Evolutionary conservation across 1,140 invertebrate species (phyloP).

Genomic region (Microvelia longipes): DNA sequence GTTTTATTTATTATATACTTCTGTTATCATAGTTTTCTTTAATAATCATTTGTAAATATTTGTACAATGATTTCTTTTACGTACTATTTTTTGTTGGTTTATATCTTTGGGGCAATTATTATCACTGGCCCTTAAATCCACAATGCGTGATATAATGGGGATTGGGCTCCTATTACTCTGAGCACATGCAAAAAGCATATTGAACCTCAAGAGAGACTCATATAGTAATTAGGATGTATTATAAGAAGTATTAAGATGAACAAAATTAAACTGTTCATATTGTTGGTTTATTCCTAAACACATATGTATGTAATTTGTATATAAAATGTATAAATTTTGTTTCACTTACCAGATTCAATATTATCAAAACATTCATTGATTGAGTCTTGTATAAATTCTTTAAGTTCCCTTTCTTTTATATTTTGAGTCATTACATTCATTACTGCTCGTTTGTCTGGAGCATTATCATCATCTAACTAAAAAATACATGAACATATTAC

Average conservation of each 20-base stretch:
- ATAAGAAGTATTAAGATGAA: no score
- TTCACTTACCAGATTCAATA: conserved; percentile 18
- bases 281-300: no score
- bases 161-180: no score
- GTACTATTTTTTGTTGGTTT: background rate
- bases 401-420: conserved; percentile 18
- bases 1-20: background rate
- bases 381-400: conserved; percentile 21
- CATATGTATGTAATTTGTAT: no score
- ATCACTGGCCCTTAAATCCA: no score
- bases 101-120: background rate
- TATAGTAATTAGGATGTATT: no score
- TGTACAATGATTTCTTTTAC: background rate
- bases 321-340: no score
- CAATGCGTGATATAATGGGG: no score
- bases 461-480: conserved; percentile 16
- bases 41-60: background rate
- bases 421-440: conserved; percentile 17
- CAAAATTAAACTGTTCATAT: no score
- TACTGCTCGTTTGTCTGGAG: conserved; percentile 17
- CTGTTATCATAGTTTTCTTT: background rate
- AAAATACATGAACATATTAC: no score
- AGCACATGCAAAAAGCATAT: no score
- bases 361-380: conserved; percentile 22
- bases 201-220: no score